Base-by-base conservation (phyloP, 2,888 invertebrate species). In the Lasius fuliginosus region DNA sequence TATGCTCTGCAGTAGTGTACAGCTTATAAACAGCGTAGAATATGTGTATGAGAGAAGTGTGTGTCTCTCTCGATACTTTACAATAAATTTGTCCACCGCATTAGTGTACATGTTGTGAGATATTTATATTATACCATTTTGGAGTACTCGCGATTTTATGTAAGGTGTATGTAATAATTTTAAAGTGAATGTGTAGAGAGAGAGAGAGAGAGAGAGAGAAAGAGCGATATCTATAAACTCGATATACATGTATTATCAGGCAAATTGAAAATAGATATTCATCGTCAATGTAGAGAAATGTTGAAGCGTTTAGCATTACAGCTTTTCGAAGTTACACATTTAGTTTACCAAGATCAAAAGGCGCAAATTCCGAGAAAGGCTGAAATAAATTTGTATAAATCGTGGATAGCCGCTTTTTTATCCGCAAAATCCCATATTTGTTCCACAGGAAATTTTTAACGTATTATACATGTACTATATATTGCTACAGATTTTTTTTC, bases 341-440 rank as follows among this genome's bases (percentile, higher is more conserved):
- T 76, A 76, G 5, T 64, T 77, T 53, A 83, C 12, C 42, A 33
- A 81, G 15, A 71, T 33, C 65, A 74, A 67, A 60, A 74, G 23
- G 42, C 42, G 62, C 49, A 68, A 81, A 27, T 74, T 74, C 12
- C 62, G 36, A 75, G 68, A 77, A 33, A 73, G 58, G 60, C 46
- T 86, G 79, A 83, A 89, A 89, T 89, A 88, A 88, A 89, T 83
- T 67, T 86, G 71, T 85, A 82, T 67, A 73, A 87, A 77, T 82
- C 65, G 81, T 86, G 53, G 81, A 46, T 83, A 92, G 86, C 88
- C 86, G 23, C 84, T 87, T 87, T 91, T 92, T 92, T 89, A 92
- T 92, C 92, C 73, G 5, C 18, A 49, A 92, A 91, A 91, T 92
- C 92, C 92, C 90, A 82, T 83, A 90, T 92, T 23, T 90, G 90